Base-by-base conservation (phyloP, 2,888 invertebrate species). In the Cosmia pyralina region DNA sequence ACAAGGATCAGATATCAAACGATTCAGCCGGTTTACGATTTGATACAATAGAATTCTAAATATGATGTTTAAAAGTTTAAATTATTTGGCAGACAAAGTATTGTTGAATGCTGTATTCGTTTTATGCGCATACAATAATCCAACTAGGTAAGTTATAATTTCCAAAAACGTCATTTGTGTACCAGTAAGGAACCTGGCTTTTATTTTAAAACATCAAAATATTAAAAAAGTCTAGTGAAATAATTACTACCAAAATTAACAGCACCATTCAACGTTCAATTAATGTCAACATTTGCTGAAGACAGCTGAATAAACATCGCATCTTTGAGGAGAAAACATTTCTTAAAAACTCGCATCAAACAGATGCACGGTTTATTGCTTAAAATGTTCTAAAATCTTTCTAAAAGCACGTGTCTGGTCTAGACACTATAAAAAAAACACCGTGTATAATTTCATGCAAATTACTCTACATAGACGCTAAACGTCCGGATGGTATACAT, bases 381-480 rank as follows among this genome's bases (percentile, higher is more conserved):
- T 41, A 60, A 74, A 79, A 59, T 72, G 22, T 66, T 63, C 55
- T 52, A 41, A 66, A 71, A 78, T 82, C 58, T 57, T 52, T 53
- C 22, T 4, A 52, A 79, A 69, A 70, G 69, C 85, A 83, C 85
- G 73, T 84, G 85, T 65, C 63, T 48, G 44, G 77, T 81, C 72
- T 79, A 77, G 77, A 80, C 80, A 57, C 15, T 38, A 71, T 10
- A 50, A 52, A 76, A 78, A 63, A 77, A 67, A 84, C 72, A 82
- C 75, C 77, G 77, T 74, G 66, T 70, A 82, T 87, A 89, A 90
- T 90, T 87, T 86, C 83, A 90, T 89, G 89, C 87, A 89, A 88
- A 90, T 89, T 87, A 83, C 60, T 69, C 68, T 75, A 69, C 67
- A 44, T 41, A 74, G 63, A 65, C 75, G 68, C 69, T 82, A 81